Evolutionary conservation across 2,113 vertebrate species (phyloP).

Genomic region (Leptosomus discolor): DNA sequence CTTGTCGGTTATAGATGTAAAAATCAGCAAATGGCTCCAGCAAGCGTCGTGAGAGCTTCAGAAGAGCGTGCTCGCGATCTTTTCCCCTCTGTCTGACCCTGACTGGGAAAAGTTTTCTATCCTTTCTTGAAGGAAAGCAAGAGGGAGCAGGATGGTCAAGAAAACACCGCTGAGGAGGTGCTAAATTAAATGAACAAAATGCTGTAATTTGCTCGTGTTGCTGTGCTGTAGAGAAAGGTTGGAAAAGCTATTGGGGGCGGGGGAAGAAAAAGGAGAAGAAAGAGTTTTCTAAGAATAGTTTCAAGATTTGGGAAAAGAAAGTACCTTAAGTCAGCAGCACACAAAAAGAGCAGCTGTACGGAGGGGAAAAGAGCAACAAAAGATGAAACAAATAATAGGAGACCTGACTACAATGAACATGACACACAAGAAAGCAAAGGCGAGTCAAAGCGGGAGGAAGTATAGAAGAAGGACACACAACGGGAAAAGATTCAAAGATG

Average conservation of each 20-base stretch:
- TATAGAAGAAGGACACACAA: neutral
- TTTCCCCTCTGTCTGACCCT: neutral
- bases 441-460: neutral
- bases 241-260: neutral
- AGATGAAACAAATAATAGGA: slow-evolving; percentile 6
- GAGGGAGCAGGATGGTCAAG: neutral
- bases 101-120: neutral
- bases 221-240: neutral
- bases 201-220: neutral
- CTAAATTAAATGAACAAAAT: neutral
- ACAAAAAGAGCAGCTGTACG: neutral
- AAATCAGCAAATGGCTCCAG: neutral
- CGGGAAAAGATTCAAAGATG: neutral
- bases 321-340: neutral
- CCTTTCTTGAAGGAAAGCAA: neutral
- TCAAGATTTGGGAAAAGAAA: neutral
- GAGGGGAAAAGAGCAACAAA: neutral
- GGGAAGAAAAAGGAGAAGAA: neutral
- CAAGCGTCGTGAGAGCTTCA: neutral
- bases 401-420: neutral
- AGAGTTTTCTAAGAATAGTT: neutral
- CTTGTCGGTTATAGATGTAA: neutral
- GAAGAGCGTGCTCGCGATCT: accelerated
- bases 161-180: neutral
- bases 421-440: slow-evolving; percentile 1